phyloP scores from a whole-genome alignment of 2,888 invertebrate species.

The Yponomeuta cagnagella region DNA sequence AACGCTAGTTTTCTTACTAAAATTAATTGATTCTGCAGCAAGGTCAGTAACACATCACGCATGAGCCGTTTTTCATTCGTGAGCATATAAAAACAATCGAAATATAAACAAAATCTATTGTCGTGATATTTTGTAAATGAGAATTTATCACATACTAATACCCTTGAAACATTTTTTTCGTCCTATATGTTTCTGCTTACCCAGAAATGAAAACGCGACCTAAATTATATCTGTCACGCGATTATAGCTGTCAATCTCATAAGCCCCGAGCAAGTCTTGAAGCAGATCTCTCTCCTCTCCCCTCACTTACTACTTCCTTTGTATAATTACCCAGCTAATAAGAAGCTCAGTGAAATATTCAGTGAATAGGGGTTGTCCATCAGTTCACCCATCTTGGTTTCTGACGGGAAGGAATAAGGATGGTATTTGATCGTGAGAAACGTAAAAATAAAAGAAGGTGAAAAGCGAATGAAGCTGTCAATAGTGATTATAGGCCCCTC shows the following conservation, averaged over 20 bases:
- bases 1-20: no score
- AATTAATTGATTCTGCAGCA: no score
- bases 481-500: conserved; percentile 49
- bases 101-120: no score
- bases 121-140: no score
- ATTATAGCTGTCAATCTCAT: conserved; percentile 13
- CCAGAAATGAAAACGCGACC: neutral
- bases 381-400: neutral
- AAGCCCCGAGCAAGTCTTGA: neutral
- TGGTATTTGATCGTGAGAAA: conserved; percentile 1
- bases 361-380: conserved; percentile 35
- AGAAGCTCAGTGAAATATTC: conserved; percentile 57
- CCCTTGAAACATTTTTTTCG: no score
- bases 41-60: no score
- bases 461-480: conserved; percentile 49
- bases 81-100: no score
- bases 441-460: conserved; percentile 10
- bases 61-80: no score
- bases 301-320: conserved; percentile 52
- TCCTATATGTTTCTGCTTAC: neutral
- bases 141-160: no score
- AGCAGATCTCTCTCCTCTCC: conserved; percentile 8
- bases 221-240: neutral
- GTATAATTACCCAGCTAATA: conserved; percentile 69
- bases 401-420: neutral